phyloP scores from a whole-genome alignment of 2,113 vertebrate genomes.

The Smithornis capensis region DNA sequence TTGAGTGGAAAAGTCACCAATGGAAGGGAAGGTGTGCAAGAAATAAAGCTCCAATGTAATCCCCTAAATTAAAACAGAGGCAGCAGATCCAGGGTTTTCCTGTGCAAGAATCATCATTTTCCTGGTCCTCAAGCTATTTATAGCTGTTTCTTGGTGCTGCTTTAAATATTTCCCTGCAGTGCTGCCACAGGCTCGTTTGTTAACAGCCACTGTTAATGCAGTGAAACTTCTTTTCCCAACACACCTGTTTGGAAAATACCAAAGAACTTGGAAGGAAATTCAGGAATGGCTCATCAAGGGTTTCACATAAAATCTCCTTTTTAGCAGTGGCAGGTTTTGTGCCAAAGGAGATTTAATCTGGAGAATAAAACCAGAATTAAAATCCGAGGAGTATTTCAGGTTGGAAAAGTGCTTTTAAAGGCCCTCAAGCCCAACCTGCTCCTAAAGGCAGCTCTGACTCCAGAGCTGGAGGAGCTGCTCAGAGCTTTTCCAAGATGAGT shows the following conservation, averaged over 20 bases:
- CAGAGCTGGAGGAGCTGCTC: background rate
- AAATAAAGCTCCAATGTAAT: background rate
- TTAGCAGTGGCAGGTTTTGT: background rate
- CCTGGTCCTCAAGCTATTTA: background rate
- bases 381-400: background rate
- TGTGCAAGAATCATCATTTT: background rate
- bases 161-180: background rate
- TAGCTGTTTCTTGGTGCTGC: background rate
- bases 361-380: background rate
- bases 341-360: background rate
- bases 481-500: background rate
- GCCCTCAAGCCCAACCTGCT: background rate
- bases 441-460: background rate
- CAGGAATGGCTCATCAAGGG: background rate
- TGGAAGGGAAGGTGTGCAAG: background rate
- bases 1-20: background rate
- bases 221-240: background rate
- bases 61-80: background rate
- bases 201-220: background rate
- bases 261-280: background rate
- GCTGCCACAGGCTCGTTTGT: background rate
- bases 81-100: background rate
- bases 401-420: background rate
- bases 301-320: background rate
- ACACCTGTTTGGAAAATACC: background rate